phyloP scores from a whole-genome alignment of 92 coral and sea anemone species.

The Ricordea florida region DNA sequence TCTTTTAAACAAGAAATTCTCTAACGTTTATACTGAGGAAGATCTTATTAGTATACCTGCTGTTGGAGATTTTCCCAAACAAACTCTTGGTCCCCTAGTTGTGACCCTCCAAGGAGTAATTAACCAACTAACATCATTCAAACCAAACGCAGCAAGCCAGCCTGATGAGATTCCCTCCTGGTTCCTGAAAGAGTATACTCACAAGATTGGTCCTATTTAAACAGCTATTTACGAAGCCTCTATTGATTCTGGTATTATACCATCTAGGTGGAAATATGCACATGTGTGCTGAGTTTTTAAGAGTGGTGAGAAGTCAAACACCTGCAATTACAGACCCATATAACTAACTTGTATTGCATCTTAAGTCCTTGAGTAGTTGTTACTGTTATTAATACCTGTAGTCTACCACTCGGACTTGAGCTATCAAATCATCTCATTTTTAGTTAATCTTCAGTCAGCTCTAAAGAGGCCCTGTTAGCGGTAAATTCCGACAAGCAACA shows the following conservation, averaged over 20 bases:
- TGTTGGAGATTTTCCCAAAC: slow-evolving; percentile 10
- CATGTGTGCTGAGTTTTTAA: slow-evolving; percentile 42
- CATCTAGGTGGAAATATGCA: slow-evolving; percentile 43
- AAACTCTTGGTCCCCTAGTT: neutral
- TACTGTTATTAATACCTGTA: too few relatives aligned
- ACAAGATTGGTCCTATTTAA: neutral
- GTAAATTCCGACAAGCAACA: too few relatives aligned
- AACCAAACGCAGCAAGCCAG: slow-evolving; percentile 16
- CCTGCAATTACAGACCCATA: slow-evolving; percentile 28
- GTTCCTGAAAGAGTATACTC: slow-evolving; percentile 24
- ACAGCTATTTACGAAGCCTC: slow-evolving; percentile 24
- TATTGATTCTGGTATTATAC: slow-evolving; percentile 25
- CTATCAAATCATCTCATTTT: too few relatives aligned
- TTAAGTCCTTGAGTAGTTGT: slow-evolving; percentile 40
- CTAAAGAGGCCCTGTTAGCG: too few relatives aligned
- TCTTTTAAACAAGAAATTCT: slow-evolving; percentile 15
- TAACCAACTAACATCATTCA: slow-evolving; percentile 2
- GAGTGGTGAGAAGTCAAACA: slow-evolving; percentile 55
- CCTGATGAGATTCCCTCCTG: slow-evolving; percentile 34
- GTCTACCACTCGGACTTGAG: too few relatives aligned
- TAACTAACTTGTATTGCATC: slow-evolving; percentile 34
- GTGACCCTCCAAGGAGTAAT: slow-evolving; percentile 8
- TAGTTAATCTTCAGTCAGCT: too few relatives aligned
- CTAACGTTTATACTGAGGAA: slow-evolving; percentile 27
- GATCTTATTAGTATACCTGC: slow-evolving; percentile 2